phyloP scores from a whole-genome alignment of 2,797 vertebrate genomes.

The Gymnopithys bicolor region DNA sequence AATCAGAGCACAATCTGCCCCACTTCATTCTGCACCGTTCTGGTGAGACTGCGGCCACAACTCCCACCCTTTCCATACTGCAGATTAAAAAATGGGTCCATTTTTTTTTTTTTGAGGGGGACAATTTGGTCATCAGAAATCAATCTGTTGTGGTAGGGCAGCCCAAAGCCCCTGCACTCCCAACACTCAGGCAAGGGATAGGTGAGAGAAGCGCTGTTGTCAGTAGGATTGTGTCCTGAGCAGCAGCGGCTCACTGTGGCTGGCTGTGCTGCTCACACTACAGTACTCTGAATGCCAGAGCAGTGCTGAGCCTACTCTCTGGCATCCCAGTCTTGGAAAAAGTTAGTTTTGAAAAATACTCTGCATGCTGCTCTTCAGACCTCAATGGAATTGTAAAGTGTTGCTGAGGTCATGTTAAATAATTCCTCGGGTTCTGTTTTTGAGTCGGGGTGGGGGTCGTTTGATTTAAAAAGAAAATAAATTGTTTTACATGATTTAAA shows the following conservation, averaged over 20 bases:
- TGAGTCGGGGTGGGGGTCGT: background rate
- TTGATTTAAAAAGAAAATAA: background rate
- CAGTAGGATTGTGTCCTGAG: background rate
- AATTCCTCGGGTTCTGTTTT: background rate
- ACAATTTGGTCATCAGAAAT: conserved; percentile 35
- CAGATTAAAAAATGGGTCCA: background rate
- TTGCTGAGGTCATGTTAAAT: background rate
- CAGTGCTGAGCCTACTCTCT: background rate
- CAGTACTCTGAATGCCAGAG: background rate
- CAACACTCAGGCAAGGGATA: background rate
- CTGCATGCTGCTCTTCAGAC: conserved; percentile 33
- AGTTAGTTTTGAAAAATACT: background rate
- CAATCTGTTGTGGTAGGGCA: background rate
- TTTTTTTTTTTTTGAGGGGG: background rate
- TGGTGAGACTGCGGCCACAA: background rate
- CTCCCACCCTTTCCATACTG: background rate
- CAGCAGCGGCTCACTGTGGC: background rate
- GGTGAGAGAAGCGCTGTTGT: background rate
- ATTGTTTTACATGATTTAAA: background rate
- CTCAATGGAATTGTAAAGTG: background rate
- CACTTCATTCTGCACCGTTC: background rate
- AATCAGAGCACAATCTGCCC: background rate
- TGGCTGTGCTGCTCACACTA: background rate
- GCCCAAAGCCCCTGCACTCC: background rate
- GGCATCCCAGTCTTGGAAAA: background rate